phyloP scores from a whole-genome alignment of 2,797 vertebrate genomes.

The Lepus oiostolus region DNA sequence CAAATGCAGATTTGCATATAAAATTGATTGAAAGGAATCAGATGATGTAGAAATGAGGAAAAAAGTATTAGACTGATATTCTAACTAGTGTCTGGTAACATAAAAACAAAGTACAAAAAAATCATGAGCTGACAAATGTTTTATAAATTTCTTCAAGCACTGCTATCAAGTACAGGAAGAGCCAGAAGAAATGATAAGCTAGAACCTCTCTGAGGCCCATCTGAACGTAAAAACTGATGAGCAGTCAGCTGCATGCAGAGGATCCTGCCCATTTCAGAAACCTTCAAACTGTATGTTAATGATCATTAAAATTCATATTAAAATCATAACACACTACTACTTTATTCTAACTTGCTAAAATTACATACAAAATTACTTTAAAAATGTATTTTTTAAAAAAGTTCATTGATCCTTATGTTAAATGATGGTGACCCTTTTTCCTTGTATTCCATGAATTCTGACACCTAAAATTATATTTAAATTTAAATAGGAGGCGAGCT shows the following conservation, averaged over 20 bases:
- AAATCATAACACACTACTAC: background rate
- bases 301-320: constrained; percentile 22
- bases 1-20: constrained; percentile 30
- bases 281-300: constrained; percentile 52
- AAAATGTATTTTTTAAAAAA: background rate
- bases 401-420: background rate
- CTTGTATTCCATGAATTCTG: background rate
- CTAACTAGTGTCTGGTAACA: background rate
- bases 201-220: background rate
- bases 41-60: background rate
- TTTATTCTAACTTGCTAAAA: constrained; percentile 23
- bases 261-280: background rate
- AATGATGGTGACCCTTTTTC: background rate
- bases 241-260: background rate
- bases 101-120: constrained; percentile 1
- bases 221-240: constrained; percentile 8
- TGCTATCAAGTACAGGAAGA: background rate
- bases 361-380: constrained; percentile 49
- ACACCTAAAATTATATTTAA: too few relatives aligned
- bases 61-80: background rate
- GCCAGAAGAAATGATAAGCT: background rate
- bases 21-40: constrained; percentile 31
- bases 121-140: background rate
- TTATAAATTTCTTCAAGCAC: background rate
- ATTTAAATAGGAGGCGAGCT: too few relatives aligned